Base-by-base conservation (phyloP, 2,797 vertebrate genomes). In the Phrynocephalus forsythii region DNA sequence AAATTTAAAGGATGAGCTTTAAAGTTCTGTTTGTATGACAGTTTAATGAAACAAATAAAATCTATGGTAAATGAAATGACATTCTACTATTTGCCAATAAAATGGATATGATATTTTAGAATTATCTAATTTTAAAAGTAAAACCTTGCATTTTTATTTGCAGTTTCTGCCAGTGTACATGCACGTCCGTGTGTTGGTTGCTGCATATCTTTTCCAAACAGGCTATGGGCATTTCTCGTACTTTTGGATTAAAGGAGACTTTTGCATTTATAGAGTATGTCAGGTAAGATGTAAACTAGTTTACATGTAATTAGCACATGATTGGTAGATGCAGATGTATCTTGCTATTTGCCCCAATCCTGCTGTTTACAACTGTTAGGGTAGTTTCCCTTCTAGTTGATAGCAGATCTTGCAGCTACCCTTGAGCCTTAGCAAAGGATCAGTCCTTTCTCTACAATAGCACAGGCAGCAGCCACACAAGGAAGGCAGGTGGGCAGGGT, bases 181-280 rank as follows among this genome's bases (percentile, higher is more conserved):
- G 99, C 99, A 99, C 67, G 97, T 99, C 89, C 98, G 99, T 4
- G 99, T 99, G 91, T 96, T 99, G 94, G 99, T 99, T 91, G 99
- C 99, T 90, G 99, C 99, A 0, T 99, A 99, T 96, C 97, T 99
- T 26, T 99, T 99, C 95, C 99, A 99, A 93, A 99, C 99, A 24
- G 99, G 99, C 84, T 99, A 99, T 90, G 99, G 99, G 30, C 99
- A 99, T 95, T 99, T 99, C 94, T 99, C 99, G 0, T 99, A 98
- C 94, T 99, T 99, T 94, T 99, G 99, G 98, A 94, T 99, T 87
- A 99, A 99, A 96, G 99, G 98, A 91, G 99, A 99, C 95, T 99
- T 99, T 91, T 98, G 98, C 94, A 97, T 99, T 28, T 97, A 99
- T 89, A 97, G 99, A 95, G 97, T 99, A 50, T 99, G 98, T 93